A percentile compares a stretch with the other conserved stretches of the same genome.
Conservation (phyloP, 2,113 vertebrate species). For the Probosciger aterrimus region DNA sequence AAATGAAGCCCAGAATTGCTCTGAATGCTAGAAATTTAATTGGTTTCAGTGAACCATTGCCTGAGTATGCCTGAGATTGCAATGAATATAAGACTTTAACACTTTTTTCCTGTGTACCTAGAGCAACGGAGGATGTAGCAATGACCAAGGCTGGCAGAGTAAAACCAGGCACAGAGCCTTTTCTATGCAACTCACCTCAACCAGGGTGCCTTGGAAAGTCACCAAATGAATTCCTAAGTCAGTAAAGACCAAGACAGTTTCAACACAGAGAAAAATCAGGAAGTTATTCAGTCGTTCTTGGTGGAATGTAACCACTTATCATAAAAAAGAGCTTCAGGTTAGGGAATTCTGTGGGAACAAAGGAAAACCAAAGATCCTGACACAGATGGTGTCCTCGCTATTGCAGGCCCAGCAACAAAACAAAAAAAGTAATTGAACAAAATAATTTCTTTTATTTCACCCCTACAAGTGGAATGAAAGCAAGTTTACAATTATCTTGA, state of each 20-base stretch:
- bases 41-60: neutral
- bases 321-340: neutral
- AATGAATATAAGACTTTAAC: neutral
- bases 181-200: neutral
- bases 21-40: neutral
- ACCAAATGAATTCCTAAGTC: rapidly evolving
- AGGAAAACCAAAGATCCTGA: neutral
- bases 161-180: neutral
- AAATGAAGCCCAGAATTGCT: neutral
- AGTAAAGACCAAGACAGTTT: neutral
- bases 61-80: neutral
- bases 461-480: neutral
- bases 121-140: neutral
- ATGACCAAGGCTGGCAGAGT: neutral
- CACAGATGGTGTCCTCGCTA: neutral
- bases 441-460: neutral
- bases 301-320: neutral
- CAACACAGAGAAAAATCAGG: neutral
- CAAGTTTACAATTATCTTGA: neutral
- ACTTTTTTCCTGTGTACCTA: neutral
- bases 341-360: neutral
- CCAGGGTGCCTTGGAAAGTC: neutral
- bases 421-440: neutral
- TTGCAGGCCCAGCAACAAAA: neutral
- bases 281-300: neutral